Base-by-base conservation (phyloP, 2,888 invertebrate genomes). In the Cactoblastis cactorum region DNA sequence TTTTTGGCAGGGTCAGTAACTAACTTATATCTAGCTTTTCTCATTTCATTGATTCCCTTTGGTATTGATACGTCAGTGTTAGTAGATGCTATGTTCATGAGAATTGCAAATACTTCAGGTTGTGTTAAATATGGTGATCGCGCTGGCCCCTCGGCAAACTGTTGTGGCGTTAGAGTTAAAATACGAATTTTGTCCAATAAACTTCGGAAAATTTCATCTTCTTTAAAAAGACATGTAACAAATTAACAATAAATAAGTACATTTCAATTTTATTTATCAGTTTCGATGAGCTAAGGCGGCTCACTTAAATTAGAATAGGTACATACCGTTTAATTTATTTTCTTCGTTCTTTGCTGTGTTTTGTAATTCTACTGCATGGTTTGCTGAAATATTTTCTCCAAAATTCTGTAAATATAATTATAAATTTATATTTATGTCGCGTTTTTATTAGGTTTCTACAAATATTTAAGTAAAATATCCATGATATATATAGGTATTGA, bases 161-260 rank as follows among this genome's bases (percentile, higher is more conserved):
- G 45, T 24, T 45, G 28, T 17, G 45, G 45, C 11, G 45, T 45
- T 11, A 45, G 28, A 32, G 32, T 32, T 45, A 45, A n/a, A 45
- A 45, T 28, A 11, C 15, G 11, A 15, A 45, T 32, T 32, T 45
- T 45, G 2, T 32, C 32, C 11, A 45, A 4, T 17, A 45, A 32
- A 32, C 17, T 45, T 28, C 45, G 28, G 15, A 45, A 45, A 17
- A 32, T 32, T 11, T 1, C 8, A 2, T 15, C n/a, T 12, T 45
- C 32, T 45, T 22, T 12, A 6, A 5, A n/a, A 6, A 22, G 3
- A 22, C 22, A 22, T 41, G 41, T 19, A 22, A 22, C 6, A 33
- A n/a, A 4, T 3, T 4, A 22, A 22, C 6, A 22, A 22, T 22
- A 4, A 6, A 22, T 22, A 4, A 22, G 3, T 22, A 22, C 6